Evolutionary conservation across 2,888 invertebrate genomes (phyloP).

Genomic region (Tridacna gigas): DNA sequence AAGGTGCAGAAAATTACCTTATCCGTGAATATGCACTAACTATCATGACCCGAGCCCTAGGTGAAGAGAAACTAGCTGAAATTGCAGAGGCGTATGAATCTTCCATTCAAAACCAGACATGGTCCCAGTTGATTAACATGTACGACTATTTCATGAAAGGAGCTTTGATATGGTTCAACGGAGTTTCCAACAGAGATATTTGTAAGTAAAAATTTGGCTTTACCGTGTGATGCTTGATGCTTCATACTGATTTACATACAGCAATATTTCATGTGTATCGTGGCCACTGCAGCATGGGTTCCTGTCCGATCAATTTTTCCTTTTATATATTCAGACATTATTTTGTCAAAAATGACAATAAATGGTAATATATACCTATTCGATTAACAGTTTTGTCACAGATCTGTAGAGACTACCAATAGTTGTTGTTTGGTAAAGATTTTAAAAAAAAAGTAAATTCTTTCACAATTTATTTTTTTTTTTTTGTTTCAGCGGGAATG

Average conservation of each 20-base stretch:
- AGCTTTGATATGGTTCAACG: conserved; percentile 57
- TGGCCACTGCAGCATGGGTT: no score
- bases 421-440: no score
- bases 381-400: no score
- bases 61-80: conserved; percentile 7
- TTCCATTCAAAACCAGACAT: neutral
- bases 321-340: no score
- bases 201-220: conserved; percentile 12
- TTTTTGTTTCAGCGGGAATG: conserved; percentile 48
- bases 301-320: no score
- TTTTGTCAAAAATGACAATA: no score
- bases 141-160: conserved; percentile 61
- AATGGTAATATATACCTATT: no score
- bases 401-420: no score
- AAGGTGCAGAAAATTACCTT: conserved; percentile 39
- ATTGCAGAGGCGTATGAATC: conserved; percentile 34
- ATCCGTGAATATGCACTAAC: conserved; percentile 55
- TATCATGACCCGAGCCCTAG: conserved; percentile 49
- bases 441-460: no score
- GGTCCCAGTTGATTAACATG: conserved; percentile 29
- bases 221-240: neutral
- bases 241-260: no score
- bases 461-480: neutral
- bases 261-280: no score
- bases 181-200: conserved; percentile 9